Percentiles rank a stretch among this genome's conserved stretches.
Conservation (phyloP, 2,888 invertebrate genomes). For the Sialis lutaria region DNA sequence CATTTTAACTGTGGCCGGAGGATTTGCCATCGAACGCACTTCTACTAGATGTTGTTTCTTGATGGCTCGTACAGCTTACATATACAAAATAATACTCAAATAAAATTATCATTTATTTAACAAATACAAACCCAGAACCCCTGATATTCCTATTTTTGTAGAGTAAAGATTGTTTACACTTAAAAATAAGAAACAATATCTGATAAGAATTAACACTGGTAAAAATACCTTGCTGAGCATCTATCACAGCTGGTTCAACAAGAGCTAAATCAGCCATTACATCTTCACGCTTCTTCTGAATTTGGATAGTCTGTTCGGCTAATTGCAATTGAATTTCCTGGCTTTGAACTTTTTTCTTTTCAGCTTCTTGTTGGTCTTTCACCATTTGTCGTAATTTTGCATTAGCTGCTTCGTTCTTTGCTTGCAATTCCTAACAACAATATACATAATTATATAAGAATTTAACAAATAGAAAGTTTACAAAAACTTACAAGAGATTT, state of each 20-base stretch:
- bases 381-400: conserved; percentile 99
- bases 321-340: conserved; percentile 78
- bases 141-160: too few species aligned
- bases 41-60: conserved; percentile 93
- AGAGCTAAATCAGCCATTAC: conserved; percentile 93
- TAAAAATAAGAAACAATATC: too few species aligned
- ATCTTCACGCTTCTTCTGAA: conserved; percentile 81
- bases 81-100: too few species aligned
- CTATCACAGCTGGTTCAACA: conserved; percentile 97
- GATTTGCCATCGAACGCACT: conserved; percentile 87
- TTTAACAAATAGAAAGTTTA: neutral
- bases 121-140: too few species aligned
- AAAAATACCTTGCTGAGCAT: conserved; percentile 80
- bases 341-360: conserved; percentile 95
- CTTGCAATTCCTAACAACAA: conserved; percentile 55
- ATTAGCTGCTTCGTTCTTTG: conserved; percentile 97
- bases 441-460: neutral
- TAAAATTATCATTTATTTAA: neutral
- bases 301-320: conserved; percentile 81
- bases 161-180: too few species aligned
- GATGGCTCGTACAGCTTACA: conserved; percentile 77
- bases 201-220: too few species aligned
- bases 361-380: conserved; percentile 97
- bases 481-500: conserved; percentile 57
- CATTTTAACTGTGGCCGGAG: conserved; percentile 81